phyloP scores from a whole-genome alignment of 1,140 invertebrate genomes.

The Frieseomelitta varia region DNA sequence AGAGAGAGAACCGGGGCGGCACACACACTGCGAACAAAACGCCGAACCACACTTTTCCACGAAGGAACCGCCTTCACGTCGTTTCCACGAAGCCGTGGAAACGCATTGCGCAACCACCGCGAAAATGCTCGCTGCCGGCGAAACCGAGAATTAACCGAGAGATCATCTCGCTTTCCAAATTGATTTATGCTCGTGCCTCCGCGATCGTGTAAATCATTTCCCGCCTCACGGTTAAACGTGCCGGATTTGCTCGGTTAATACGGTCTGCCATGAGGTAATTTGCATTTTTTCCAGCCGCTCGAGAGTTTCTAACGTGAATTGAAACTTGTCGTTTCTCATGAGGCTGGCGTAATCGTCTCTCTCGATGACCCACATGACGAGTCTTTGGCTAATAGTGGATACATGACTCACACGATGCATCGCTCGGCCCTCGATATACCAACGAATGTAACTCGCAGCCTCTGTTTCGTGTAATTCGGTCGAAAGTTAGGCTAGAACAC shows the following conservation, averaged over 20 bases:
- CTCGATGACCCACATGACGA: not conserved
- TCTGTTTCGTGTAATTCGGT: not conserved
- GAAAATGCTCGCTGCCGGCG: constrained; percentile 26
- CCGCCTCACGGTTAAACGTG: not conserved
- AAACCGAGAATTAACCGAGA: not conserved
- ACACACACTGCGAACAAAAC: not conserved
- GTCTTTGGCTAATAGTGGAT: not conserved
- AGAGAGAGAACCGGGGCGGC: constrained; percentile 21
- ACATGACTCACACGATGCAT: not conserved
- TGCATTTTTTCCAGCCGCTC: not conserved
- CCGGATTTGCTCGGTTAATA: not conserved
- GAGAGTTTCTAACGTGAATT: constrained; percentile 4
- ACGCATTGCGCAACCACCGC: not conserved
- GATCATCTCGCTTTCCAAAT: constrained; percentile 23
- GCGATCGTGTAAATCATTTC: constrained; percentile 30
- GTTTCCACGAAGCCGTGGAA: not conserved
- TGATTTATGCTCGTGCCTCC: constrained; percentile 35
- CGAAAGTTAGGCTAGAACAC: not conserved
- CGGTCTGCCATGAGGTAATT: not conserved
- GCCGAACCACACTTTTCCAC: constrained; percentile 17
- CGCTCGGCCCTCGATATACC: not conserved
- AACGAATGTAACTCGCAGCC: not conserved
- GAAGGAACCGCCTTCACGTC: constrained; percentile 1
- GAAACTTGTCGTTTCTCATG: constrained; percentile 31
- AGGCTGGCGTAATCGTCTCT: not conserved